Base-by-base conservation (phyloP, 2,888 invertebrate species). In the Fabriciana adippe region DNA sequence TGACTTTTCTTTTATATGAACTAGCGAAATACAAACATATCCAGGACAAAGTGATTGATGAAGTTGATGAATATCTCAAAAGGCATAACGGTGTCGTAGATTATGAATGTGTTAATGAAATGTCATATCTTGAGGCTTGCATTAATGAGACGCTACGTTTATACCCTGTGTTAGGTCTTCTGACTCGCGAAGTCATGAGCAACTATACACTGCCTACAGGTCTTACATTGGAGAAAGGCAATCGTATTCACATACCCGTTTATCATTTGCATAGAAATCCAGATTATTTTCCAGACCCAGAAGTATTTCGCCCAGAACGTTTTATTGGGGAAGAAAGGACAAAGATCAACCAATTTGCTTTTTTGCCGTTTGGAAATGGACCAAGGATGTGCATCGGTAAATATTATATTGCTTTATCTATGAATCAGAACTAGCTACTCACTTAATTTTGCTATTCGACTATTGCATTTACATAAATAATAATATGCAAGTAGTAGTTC, bases 351-450 rank as follows among this genome's bases (percentile, higher is more conserved):
- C 85, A 84, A 0, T 87, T 81, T 59, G 84, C 84, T 0, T 89
- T 84, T 68, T 73, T 87, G 55, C 88, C 90, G 0, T 90, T 88
- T 68, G 90, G 90, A 18, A 88, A 87, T 66, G 90, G 89, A 1
- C 87, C 83, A 55, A 50, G 61, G 18, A 51, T 53, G 5, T 61
- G 61, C 18, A 35, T 61, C 18, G 61, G 61, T 61, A 50, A 61
- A 31, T 6, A 35, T 15, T 16, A 50, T 6, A 50, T 50, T 14
- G 16, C 11, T 16, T 51, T 51, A 51, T 51, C 15, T 51, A 50
- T 51, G 3, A 15, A n/a, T 5, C 6, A 16, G 50, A 16, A 51
- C 16, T 16, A 3, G 4, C 2, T 51, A 16, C 3, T 51, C 16
- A 15, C 15, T 51, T 15, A 51, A 16, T 16, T n/a, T 51, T 51